phyloP scores from a whole-genome alignment of 2,113 vertebrate genomes.

The Sus scrofa region T2T-Sscrofa CM000813.6:3251001-3251500 shows the following conservation, averaged over 20 bases:
- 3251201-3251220: neutral
- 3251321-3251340: accelerated
- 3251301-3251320: neutral
- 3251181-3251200: neutral
- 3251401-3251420: neutral
- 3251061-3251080: no score
- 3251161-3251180: no score
- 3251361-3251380: no score
- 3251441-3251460: neutral
- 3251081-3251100: no score
- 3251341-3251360: accelerated
- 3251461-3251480: neutral
- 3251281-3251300: accelerated
- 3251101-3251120: no score
- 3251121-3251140: neutral
- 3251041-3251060: no score
- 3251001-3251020: no score
- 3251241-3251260: neutral
- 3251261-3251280: neutral
- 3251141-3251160: neutral
- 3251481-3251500: neutral
- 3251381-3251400: accelerated
- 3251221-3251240: neutral
- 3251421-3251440: accelerated
- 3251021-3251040: no score